Evolutionary conservation across 1,140 invertebrate species (phyloP), one percentile per base, ranked within the genome.

Genomic region (Ganaspis sp.): DNA sequence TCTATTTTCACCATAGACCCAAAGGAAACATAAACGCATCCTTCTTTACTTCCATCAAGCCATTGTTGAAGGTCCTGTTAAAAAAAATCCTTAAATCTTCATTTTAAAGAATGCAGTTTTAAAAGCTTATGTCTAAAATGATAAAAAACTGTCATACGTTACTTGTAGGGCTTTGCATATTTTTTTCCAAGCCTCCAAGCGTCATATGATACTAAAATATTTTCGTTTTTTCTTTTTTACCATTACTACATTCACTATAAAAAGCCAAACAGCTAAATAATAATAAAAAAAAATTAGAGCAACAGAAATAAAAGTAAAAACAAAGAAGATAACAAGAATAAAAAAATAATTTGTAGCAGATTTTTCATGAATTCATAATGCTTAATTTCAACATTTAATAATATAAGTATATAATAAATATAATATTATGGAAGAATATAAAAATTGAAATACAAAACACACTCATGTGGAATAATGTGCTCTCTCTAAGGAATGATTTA

Each of bases 21-120:
- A 81, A 96, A 93, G 77, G 94, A 95, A 79, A 96, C 94, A 74
- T 94, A 94, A 40, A 96, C 92, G 1, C 95, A 93, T 0, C 95
- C 95, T 80, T 95, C 87, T 75, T 92, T 91, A 42, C 94, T 93
- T 78, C 93, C 94, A 74, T 95, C 94, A 45, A 95, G 87, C 87
- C 94, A 94, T 72, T 94, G 93, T 81, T 94, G 91, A 3, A 49
- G 4, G 4, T 49, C 45, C 45, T 49, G 45, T 49, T 49, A 15
- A 49, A n/a, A 49, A 49, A 40, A 49, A 8, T 3, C 29, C 29
- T 34, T 34, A 49, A 17, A 49, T n/a, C n/a, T 17, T 49, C 17
- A 40, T 49, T 70, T 29, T 34, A 19, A 37, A 17, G 19, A 12
- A 37, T 69, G 29, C 64, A 29, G 21, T 6, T 9, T 69, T 29